phyloP scores from a whole-genome alignment of 2,888 invertebrate genomes.

The Epistrophe grossulariae region DNA sequence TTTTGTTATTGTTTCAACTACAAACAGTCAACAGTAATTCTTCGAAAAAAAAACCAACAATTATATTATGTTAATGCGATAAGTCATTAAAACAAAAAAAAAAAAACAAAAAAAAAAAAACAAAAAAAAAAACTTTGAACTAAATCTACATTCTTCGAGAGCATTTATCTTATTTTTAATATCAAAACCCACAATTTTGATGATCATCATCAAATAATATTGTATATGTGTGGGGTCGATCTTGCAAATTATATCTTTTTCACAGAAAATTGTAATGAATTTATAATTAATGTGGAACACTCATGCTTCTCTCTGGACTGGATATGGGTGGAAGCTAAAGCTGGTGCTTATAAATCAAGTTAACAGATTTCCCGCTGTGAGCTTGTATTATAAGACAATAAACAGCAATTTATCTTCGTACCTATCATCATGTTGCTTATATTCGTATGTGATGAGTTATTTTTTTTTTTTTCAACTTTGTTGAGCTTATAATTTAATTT shows the following conservation, averaged over 20 bases:
- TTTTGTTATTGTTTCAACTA: not conserved
- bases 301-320: conserved; percentile 37
- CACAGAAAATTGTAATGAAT: conserved; percentile 59
- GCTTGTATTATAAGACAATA: conserved; percentile 65
- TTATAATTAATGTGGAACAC: conserved; percentile 66
- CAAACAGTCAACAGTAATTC: conserved; percentile 34
- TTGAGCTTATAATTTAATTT: conserved; percentile 28
- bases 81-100: conserved; percentile 1
- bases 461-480: not conserved
- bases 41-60: not conserved
- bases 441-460: conserved; percentile 68
- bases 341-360: conserved; percentile 70
- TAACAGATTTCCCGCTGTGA: conserved; percentile 69
- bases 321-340: conserved; percentile 31
- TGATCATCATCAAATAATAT: not conserved
- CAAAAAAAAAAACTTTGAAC: conserved; percentile 3
- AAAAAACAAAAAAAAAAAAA: not conserved
- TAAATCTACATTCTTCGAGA: conserved; percentile 27
- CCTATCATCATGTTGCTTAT: conserved; percentile 61
- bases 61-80: conserved; percentile 38
- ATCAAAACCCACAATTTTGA: conserved; percentile 36
- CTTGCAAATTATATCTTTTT: conserved; percentile 59
- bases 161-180: conserved; percentile 40
- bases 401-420: conserved; percentile 69
- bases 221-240: conserved; percentile 42